Evolutionary conservation across 2,797 vertebrate species (phyloP).

Genomic region (Varecia variegata): DNA sequence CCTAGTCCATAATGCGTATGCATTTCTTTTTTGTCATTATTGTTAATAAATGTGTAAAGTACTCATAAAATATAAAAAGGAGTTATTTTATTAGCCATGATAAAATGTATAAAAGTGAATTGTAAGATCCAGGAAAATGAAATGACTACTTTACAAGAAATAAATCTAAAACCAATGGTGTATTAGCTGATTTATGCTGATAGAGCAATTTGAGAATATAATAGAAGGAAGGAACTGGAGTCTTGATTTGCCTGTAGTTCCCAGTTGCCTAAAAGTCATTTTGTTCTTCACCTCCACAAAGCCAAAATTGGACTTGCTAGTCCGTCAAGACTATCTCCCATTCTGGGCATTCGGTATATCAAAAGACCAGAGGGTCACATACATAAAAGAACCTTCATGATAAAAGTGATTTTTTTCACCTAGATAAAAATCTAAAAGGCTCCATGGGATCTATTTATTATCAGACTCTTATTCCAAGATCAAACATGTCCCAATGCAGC

Average conservation of each 20-base stretch:
- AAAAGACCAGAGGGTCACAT: conserved; percentile 53
- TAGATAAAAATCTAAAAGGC: conserved; percentile 57
- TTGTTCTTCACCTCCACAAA: neutral
- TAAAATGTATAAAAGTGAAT: neutral
- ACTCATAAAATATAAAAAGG: neutral
- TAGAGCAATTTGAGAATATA: neutral
- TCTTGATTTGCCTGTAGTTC: neutral
- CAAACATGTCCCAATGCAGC: conserved; percentile 54
- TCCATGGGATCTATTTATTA: conserved; percentile 58
- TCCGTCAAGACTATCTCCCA: neutral
- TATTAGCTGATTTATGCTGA: neutral
- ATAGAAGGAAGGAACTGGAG: neutral
- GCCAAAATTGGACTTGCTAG: neutral
- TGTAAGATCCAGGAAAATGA: neutral
- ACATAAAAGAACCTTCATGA: conserved; percentile 64
- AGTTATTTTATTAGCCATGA: neutral
- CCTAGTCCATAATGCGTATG: neutral
- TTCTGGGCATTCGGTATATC: conserved; percentile 41
- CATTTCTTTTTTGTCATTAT: neutral
- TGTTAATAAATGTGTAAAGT: neutral
- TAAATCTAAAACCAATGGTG: neutral
- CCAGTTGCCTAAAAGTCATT: neutral
- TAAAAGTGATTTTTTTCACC: conserved; percentile 68
- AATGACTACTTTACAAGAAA: neutral
- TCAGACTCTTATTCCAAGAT: conserved; percentile 58